These are phyloP conservation scores for Agelaius tricolor DNA, from an alignment of 2,113 vertebrate genomes.

Conservation along the genomic window DNA sequence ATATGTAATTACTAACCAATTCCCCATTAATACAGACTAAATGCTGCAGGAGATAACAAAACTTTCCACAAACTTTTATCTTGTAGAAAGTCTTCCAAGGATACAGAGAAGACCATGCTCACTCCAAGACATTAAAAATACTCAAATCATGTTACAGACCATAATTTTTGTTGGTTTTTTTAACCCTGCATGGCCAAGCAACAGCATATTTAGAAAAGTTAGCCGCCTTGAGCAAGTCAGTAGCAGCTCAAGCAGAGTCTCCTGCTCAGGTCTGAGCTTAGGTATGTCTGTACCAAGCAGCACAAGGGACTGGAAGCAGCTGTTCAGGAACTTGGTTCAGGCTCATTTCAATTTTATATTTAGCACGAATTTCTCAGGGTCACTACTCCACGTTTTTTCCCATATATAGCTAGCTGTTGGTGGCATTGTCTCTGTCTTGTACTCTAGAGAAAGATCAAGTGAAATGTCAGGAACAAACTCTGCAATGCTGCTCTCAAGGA, in stretches of 20 bases:
- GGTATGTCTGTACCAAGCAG: background rate
- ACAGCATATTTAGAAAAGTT: too few species aligned
- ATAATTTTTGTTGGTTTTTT: background rate
- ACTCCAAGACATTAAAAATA: background rate
- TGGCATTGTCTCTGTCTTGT: background rate
- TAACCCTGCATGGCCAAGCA: background rate
- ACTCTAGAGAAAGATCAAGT: background rate
- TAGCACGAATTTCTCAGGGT: slow-evolving; percentile 25
- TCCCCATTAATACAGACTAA: background rate
- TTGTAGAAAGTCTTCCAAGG: background rate
- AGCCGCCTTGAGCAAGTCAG: background rate
- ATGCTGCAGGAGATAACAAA: background rate
- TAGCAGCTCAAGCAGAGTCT: background rate
- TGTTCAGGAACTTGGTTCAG: background rate
- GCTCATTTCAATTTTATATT: slow-evolving; percentile 11
- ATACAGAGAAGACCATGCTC: background rate
- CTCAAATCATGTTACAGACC: background rate
- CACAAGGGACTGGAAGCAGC: background rate
- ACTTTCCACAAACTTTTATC: background rate
- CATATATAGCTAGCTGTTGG: background rate
- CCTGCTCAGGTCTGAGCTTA: background rate
- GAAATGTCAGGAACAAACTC: background rate
- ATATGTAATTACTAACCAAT: background rate
- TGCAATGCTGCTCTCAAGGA: background rate
- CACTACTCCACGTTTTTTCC: background rate